Base-by-base conservation (phyloP, 2,888 invertebrate species). In the Drosophila helvetica region DNA sequence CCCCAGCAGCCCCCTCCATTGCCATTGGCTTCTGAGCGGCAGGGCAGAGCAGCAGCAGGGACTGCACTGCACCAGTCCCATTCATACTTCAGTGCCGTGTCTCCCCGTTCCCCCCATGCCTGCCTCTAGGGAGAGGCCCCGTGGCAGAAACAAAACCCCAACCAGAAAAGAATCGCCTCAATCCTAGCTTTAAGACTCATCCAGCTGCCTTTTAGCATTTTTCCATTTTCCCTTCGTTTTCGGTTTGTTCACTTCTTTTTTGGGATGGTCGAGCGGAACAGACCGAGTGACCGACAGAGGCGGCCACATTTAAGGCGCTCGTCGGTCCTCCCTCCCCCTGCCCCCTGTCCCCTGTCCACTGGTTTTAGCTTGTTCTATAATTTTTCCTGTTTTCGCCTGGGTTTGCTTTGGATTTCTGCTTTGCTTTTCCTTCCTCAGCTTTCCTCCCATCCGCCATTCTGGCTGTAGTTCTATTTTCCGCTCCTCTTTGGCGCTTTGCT, bases 341-440 rank as follows among this genome's bases (percentile, higher is more conserved):
- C 22, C 27, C 8, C 8, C 7, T 8, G 27, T 27, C 7, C 27
- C 42, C 60, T 46, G 69, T 47, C 59, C 30, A 52, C 9, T 17
- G 30, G 22, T 70, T 70, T 61, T 71, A 48, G 48, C 48, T 52
- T 66, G 73, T 75, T 69, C 75, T 74, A 86, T 86, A 80, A 80
- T 86, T 83, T 86, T 79, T 68, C 67, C 60, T 74, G 68, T 80
- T 69, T 82, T 85, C 72, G 77, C 77, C 65, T 74, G 59, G 74
- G 72, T 71, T 67, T 63, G 60, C 66, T 64, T 50, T 75, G 62
- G 66, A 70, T 69, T 80, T 51, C 55, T 27, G 27, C 8, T 27
- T 27, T 63, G 18, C 33, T 52, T 33, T 30, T 25, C 22, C 65
- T 50, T 18, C 10, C 54, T 48, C 45, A 45, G 60, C 50, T 59